phyloP scores from a whole-genome alignment of 2,888 invertebrate genomes.

The Panzeria rudis region DNA sequence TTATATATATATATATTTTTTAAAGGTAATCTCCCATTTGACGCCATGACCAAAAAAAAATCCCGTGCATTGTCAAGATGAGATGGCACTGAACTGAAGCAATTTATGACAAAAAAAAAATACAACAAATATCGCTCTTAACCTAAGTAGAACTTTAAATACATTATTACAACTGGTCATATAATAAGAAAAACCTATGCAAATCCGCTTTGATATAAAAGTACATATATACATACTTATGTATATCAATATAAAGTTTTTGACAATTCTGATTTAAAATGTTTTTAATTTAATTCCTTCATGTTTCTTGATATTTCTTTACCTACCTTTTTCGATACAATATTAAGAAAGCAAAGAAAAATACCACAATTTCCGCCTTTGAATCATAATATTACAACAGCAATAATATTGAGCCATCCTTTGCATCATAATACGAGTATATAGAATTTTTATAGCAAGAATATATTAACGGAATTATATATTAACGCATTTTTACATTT shows the following conservation, averaged over 20 bases:
- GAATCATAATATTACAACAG: background rate
- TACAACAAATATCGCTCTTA: too few species aligned
- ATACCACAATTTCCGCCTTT: conserved; percentile 15
- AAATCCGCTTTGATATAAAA: background rate
- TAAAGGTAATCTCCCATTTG: too few species aligned
- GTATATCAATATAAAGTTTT: background rate
- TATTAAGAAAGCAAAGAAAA: background rate
- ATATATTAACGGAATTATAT: conserved; percentile 6
- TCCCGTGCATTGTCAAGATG: too few species aligned
- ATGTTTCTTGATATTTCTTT: background rate
- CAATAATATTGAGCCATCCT: background rate
- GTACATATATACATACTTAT: background rate
- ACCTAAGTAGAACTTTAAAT: too few species aligned
- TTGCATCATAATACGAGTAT: background rate
- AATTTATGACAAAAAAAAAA: too few species aligned
- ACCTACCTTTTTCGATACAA: background rate
- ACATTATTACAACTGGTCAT: too few species aligned
- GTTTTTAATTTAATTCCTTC: background rate
- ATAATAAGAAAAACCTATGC: background rate
- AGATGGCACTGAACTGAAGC: too few species aligned
- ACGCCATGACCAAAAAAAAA: too few species aligned
- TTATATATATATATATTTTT: too few species aligned
- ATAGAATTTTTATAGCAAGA: background rate
- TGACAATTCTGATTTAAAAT: background rate
- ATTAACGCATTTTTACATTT: background rate